A percentile compares a stretch with the other conserved stretches of the same genome.
These are phyloP conservation scores for Microdon myrmicae DNA, from an alignment of 2,888 invertebrate genomes.

Conservation along the genomic window DNA sequence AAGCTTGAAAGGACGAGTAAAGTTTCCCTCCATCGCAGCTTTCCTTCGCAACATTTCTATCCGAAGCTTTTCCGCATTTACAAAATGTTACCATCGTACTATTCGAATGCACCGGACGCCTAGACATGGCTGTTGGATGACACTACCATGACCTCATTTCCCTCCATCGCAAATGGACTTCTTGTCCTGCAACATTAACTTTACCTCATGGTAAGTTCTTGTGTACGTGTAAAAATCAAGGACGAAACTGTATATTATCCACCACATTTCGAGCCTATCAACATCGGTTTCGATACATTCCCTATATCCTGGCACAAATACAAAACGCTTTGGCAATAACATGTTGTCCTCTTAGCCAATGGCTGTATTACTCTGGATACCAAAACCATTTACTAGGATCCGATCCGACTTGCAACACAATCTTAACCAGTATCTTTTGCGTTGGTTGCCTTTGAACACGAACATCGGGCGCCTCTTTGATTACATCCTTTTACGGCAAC, in stretches of 20 bases:
- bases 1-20: slow-evolving; percentile 30
- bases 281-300: too few species aligned
- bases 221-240: too few species aligned
- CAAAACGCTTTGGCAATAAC: too few species aligned
- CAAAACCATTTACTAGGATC: slow-evolving; percentile 36
- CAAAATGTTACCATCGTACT: slow-evolving; percentile 2
- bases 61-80: slow-evolving; percentile 32
- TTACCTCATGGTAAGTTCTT: slow-evolving; percentile 47
- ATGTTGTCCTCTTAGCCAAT: too few species aligned
- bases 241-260: too few species aligned
- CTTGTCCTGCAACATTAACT: slow-evolving; percentile 47
- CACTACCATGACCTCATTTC: slow-evolving; percentile 46
- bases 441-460: slow-evolving; percentile 15
- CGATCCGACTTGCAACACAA: slow-evolving; percentile 39
- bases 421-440: slow-evolving; percentile 1
- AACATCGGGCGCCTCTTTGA: slow-evolving; percentile 41
- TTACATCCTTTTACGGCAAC: slow-evolving; percentile 28
- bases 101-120: slow-evolving; percentile 39
- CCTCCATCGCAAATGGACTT: slow-evolving; percentile 13
- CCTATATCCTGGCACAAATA: too few species aligned
- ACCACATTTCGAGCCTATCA: too few species aligned
- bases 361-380: too few species aligned
- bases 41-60: slow-evolving; percentile 4
- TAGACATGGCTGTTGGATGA: slow-evolving; percentile 16
- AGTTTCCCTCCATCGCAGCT: slow-evolving; percentile 27